These are phyloP conservation scores for Babyrousa celebensis DNA, from an alignment of 2,797 vertebrate species.

Conservation along the genomic window DNA sequence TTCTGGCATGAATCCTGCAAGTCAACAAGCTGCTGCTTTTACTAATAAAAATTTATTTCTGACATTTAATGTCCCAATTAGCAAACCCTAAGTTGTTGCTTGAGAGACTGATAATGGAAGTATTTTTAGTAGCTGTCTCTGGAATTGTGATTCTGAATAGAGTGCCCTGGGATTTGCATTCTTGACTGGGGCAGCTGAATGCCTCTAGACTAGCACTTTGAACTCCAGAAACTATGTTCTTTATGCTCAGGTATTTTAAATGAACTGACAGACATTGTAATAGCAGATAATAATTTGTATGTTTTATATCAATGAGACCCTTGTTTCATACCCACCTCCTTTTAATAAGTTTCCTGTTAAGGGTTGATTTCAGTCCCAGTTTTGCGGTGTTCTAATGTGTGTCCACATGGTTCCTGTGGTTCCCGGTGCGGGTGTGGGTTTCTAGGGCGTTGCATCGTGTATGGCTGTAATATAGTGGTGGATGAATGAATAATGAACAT, in stretches of 20 bases:
- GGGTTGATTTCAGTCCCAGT: background rate
- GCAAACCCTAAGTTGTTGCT: background rate
- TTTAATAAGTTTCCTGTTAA: background rate
- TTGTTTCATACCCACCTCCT: background rate
- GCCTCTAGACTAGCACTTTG: background rate
- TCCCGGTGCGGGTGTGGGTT: background rate
- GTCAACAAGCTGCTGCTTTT: background rate
- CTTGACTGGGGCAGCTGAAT: background rate
- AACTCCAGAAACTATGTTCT: background rate
- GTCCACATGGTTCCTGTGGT: background rate
- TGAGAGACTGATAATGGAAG: background rate
- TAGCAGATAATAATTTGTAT: background rate
- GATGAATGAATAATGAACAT: background rate
- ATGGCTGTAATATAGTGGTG: background rate
- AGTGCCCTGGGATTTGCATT: background rate
- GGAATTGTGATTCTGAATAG: background rate
- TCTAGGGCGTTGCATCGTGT: no score
- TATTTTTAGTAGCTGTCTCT: background rate
- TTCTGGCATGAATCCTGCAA: background rate
- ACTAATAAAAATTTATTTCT: conserved; percentile 12
- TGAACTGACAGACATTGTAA: background rate
- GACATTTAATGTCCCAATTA: background rate
- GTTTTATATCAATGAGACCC: background rate
- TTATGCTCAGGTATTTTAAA: conserved; percentile 17
- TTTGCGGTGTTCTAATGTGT: background rate